Percentiles rank a stretch among this genome's conserved stretches.
These are phyloP conservation scores for Syngnathus acus DNA, from an alignment of 2,797 vertebrate species.

Conservation along the genomic window DNA sequence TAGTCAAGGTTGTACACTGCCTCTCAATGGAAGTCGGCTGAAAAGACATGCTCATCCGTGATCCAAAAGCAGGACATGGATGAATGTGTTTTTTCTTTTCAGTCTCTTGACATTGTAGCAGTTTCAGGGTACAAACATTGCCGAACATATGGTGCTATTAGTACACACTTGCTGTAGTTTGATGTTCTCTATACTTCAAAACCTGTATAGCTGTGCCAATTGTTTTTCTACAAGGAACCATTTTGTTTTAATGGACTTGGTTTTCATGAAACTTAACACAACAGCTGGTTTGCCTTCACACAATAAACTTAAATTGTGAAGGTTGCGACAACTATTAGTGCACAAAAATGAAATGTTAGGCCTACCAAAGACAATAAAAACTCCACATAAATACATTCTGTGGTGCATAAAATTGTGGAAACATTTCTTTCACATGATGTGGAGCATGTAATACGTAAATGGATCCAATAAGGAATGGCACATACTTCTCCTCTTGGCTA, in stretches of 20 bases:
- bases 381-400: conserved; percentile 1
- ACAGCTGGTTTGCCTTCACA: conserved; percentile 1
- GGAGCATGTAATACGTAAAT: neutral
- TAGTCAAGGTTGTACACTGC: neutral
- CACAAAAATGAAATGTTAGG: conserved; percentile 5
- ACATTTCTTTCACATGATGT: neutral
- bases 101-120: conserved; percentile 3
- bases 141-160: conserved; percentile 1
- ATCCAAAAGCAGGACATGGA: neutral
- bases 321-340: conserved; percentile 5
- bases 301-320: neutral
- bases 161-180: neutral
- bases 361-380: conserved; percentile 7
- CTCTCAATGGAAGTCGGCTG: neutral
- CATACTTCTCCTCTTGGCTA: too few relatives aligned
- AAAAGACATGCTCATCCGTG: neutral
- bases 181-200: neutral
- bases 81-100: neutral
- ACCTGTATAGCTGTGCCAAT: neutral
- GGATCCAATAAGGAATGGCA: neutral
- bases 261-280: neutral
- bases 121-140: neutral
- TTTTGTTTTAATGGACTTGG: neutral
- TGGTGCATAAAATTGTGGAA: conserved; percentile 5
- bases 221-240: neutral